Conservation (phyloP, 2,113 vertebrate genomes). For the Oncorhynchus nerka region DNA sequence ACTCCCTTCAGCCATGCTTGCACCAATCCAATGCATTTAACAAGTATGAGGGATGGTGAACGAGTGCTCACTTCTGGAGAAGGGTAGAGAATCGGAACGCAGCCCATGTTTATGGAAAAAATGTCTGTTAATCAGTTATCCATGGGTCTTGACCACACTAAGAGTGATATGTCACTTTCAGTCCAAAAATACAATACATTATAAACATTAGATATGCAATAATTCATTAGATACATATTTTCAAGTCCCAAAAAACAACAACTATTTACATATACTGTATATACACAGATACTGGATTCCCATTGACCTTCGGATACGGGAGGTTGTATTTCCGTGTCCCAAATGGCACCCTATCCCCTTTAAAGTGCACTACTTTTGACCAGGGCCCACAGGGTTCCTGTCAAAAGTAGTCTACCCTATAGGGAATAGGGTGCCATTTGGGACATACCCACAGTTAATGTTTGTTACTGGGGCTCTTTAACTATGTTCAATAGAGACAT, state of each 20-base stretch:
- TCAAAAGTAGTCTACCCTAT: background rate
- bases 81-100: no score
- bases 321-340: background rate
- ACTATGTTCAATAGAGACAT: background rate
- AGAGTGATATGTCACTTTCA: slow-evolving; percentile 51
- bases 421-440: slow-evolving; percentile 11
- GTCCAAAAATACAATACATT: slow-evolving; percentile 53
- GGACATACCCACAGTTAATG: no score
- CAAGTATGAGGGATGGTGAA: no score
- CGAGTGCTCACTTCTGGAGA: no score
- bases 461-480: no score
- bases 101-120: no score
- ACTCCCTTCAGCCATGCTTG: no score
- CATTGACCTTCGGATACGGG: slow-evolving; percentile 64
- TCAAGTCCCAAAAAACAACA: slow-evolving; percentile 63
- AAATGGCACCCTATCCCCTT: background rate
- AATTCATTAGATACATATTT: slow-evolving; percentile 55
- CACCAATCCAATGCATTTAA: no score
- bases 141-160: no score
- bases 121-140: no score
- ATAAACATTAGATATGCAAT: slow-evolving; percentile 38
- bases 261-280: slow-evolving; percentile 71
- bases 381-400: slow-evolving; percentile 10
- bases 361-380: slow-evolving; percentile 39
- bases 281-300: slow-evolving; percentile 66